Base-by-base conservation (phyloP, 2,113 vertebrate genomes). In the Nibea coibor region DNA sequence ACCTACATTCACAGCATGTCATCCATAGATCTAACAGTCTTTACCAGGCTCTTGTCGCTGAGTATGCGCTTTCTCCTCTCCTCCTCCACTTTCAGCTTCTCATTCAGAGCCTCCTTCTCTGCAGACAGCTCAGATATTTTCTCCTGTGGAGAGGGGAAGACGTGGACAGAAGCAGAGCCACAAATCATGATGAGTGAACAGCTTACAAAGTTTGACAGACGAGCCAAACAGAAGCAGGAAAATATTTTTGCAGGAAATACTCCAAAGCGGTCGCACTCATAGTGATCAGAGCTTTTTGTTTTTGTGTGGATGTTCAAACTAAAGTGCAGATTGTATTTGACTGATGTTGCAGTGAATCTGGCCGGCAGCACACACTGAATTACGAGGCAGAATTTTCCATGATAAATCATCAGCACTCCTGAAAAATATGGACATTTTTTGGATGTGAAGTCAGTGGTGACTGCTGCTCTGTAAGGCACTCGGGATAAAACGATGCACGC, bases 1-100 rank as follows among this genome's bases (percentile, higher is more conserved):
- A 67, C 26, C 11, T 42, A 15, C 35, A 26, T 24, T 24, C 8
- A 62, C 8, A 4, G 12, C 14, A 1, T 51, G n/a, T n/a, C 35
- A 39, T 39, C 35, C 9, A 19, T 3, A 66, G 31, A 24, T 47
- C 35, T 50, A 17, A 57, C 1, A n/a, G 11, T 50, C 22, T 17
- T 85, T 94, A 98, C 97, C 82, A 94, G 91, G 72, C 75, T 95
- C 89, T 97, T 98, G 82, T 98, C 96, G 76, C 92, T 91, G 83
- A 96, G 94, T 70, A 93, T 82, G 89, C 92, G 57, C 92, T 91
- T 96, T 89, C 96, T 96, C 86, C 95, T 92, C 80, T 99, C 97
- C 93, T 98, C 97, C 20, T 95, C 93, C 1, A 89, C 90, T 85
- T 91, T 95, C 69, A 98, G 75, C 91, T 95, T 97, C 85, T 96